Conservation (phyloP, 2,797 vertebrate species). For the Pagetopsis macropterus region DNA sequence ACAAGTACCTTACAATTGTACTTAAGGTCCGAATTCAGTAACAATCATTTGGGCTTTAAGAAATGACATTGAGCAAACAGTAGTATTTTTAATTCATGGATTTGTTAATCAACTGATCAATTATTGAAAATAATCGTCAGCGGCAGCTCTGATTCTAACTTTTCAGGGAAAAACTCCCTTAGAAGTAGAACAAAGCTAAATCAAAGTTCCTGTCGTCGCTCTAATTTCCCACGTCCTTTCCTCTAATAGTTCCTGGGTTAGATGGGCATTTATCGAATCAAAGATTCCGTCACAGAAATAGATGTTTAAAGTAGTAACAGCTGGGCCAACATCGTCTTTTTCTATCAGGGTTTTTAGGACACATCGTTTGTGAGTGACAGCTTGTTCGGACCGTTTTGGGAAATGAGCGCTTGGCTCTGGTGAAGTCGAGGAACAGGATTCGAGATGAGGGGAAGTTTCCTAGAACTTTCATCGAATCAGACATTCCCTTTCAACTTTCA, state of each 20-base stretch:
- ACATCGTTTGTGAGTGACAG: constrained; percentile 74
- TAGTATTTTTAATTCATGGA: neutral
- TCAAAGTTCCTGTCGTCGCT: constrained; percentile 44
- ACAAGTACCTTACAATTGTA: neutral
- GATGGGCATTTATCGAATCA: constrained; percentile 46
- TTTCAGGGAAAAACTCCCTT: neutral
- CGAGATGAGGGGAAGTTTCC: constrained; percentile 53
- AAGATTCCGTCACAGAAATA: constrained; percentile 59
- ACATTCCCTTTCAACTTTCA: constrained; percentile 53
- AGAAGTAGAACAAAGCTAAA: constrained; percentile 16
- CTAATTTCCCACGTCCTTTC: constrained; percentile 43
- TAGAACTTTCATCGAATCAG: constrained; percentile 53
- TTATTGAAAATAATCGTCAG: neutral
- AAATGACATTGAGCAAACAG: constrained; percentile 3
- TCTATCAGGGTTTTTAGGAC: constrained; percentile 77
- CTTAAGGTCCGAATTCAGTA: neutral
- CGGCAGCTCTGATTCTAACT: neutral
- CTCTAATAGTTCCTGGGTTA: constrained; percentile 59
- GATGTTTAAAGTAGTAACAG: constrained; percentile 67
- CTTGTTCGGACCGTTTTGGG: constrained; percentile 59
- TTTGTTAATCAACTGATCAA: constrained; percentile 4
- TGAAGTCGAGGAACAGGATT: constrained; percentile 63
- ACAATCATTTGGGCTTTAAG: neutral
- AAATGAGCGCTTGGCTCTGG: constrained; percentile 59
- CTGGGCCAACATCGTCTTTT: constrained; percentile 64